Percentiles rank a stretch among this genome's conserved stretches.
Conservation (phyloP, 2,888 invertebrate genomes). For the Colostygia pectinataria region DNA sequence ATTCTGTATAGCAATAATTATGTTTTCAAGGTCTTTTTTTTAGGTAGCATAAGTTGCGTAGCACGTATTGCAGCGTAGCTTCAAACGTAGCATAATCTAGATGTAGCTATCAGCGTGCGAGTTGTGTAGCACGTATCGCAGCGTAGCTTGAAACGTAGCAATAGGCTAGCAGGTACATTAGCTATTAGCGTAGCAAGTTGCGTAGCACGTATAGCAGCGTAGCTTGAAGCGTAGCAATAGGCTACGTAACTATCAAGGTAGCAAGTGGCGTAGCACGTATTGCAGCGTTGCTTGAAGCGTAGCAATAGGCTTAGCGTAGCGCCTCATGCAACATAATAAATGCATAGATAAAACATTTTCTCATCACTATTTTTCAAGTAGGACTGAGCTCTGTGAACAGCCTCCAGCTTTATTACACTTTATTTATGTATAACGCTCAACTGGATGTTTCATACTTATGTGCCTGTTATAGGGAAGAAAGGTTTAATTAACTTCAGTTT, state of each 20-base stretch:
- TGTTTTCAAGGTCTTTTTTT: no score
- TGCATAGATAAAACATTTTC: neutral
- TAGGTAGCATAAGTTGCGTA: no score
- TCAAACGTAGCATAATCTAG: neutral
- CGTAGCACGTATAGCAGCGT: no score
- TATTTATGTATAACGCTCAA: constrained; percentile 8
- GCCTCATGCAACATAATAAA: neutral
- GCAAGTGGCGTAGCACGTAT: no score
- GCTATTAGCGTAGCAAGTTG: no score
- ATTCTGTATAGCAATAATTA: no score
- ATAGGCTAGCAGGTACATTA: no score
- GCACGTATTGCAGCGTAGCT: neutral
- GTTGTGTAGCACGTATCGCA: neutral
- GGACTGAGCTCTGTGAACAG: constrained; percentile 1
- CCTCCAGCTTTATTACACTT: constrained; percentile 6
- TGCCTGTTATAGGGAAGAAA: no score
- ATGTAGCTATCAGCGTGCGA: neutral
- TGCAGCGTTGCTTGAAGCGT: no score
- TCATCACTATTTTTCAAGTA: constrained; percentile 3
- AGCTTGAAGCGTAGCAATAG: no score
- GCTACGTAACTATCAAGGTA: no score
- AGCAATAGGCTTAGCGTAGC: neutral
- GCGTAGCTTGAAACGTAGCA: neutral
- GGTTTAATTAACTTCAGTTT: no score
- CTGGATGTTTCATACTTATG: neutral